phyloP scores from a whole-genome alignment of 2,888 invertebrate genomes.

The Hirtodrosophila histrioides region DNA sequence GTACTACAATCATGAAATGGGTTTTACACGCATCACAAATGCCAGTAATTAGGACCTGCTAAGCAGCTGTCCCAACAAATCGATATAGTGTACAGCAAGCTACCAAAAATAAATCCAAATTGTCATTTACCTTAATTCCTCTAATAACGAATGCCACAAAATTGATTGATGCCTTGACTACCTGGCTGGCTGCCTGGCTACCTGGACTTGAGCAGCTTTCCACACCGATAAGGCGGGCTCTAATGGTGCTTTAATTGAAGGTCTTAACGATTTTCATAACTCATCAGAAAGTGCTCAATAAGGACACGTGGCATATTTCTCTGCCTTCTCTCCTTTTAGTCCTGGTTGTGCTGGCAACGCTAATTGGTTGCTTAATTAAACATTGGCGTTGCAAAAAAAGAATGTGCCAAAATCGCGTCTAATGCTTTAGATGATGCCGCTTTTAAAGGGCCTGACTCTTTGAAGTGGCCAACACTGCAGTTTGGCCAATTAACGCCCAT shows the following conservation, averaged over 20 bases:
- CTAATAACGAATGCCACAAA: conserved; percentile 24
- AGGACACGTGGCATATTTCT: conserved; percentile 35
- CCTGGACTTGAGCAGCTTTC: conserved; percentile 2
- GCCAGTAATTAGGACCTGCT: conserved; percentile 45
- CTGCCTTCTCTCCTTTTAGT: not conserved
- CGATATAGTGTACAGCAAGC: conserved; percentile 24
- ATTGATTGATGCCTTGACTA: conserved; percentile 21
- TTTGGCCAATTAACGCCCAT: conserved; percentile 62
- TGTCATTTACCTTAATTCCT: conserved; percentile 32
- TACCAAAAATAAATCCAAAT: conserved; percentile 63
- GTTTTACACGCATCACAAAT: conserved; percentile 14
- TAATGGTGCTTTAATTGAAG: conserved; percentile 68
- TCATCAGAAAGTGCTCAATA: conserved; percentile 41
- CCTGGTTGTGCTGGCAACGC: conserved; percentile 42
- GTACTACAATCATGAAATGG: conserved; percentile 4
- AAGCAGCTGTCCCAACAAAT: conserved; percentile 31
- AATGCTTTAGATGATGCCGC: conserved; percentile 4
- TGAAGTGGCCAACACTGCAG: conserved; percentile 53
- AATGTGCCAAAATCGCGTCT: conserved; percentile 23
- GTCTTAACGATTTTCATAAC: conserved; percentile 57
- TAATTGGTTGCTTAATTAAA: conserved; percentile 73
- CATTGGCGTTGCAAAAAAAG: conserved; percentile 21
- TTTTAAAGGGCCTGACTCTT: conserved; percentile 6
- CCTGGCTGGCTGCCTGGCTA: conserved; percentile 29
- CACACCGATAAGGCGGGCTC: conserved; percentile 1